These are phyloP conservation scores for Brachypodius melanocephalos DNA, from an alignment of 2,113 vertebrate species.

Conservation along the genomic window DNA sequence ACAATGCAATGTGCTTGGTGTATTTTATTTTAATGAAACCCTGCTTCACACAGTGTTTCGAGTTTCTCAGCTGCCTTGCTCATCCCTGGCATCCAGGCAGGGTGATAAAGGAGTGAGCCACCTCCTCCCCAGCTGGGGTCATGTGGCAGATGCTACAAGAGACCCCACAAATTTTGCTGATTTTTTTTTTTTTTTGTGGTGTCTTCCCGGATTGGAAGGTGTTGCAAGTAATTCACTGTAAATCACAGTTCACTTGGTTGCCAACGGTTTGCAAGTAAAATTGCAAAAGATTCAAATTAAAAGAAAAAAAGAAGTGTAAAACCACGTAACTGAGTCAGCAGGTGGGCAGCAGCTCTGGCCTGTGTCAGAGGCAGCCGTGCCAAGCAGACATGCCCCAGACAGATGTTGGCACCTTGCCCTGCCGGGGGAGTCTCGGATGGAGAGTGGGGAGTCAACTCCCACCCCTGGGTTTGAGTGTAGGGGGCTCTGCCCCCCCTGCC, in stretches of 20 bases:
- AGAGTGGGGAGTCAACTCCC: neutral
- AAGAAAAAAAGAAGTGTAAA: neutral
- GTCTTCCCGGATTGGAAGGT: neutral
- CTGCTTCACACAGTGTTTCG: neutral
- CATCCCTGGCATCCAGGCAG: neutral
- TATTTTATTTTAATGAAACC: conserved; percentile 15
- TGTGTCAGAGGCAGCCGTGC: neutral
- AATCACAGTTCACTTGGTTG: neutral
- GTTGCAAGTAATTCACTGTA: neutral
- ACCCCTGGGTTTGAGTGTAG: rapidly evolving
- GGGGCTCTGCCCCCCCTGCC: neutral
- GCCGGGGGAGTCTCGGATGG: rapidly evolving
- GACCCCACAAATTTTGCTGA: neutral
- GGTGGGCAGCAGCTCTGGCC: neutral
- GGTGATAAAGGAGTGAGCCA: neutral
- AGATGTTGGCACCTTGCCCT: neutral
- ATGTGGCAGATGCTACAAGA: neutral
- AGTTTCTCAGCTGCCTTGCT: neutral
- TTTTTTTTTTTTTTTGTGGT: neutral
- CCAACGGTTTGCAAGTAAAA: neutral
- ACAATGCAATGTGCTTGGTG: neutral
- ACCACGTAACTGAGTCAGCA: rapidly evolving
- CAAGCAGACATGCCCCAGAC: neutral
- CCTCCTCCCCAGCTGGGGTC: neutral
- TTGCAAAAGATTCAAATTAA: neutral